A percentile compares a stretch with the other conserved stretches of the same genome.
phyloP scores from a whole-genome alignment of 2,113 vertebrate genomes.

The Pycnonotus jocosus region DNA sequence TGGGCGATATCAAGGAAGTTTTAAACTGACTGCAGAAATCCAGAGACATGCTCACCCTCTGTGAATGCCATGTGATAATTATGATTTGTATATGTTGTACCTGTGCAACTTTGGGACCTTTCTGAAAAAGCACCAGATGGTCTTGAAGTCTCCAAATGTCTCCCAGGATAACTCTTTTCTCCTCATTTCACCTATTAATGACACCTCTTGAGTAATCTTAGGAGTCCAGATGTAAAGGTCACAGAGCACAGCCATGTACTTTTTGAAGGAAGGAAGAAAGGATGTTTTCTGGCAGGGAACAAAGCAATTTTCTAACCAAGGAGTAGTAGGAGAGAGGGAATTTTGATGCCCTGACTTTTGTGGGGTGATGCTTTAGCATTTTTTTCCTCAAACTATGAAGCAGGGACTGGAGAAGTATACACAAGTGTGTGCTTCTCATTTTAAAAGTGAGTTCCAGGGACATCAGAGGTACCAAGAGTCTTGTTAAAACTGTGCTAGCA shows the following conservation, averaged over 20 bases:
- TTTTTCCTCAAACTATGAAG: background rate
- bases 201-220: background rate
- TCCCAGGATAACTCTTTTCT: background rate
- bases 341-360: background rate
- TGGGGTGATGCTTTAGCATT: background rate
- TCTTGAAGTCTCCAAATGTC: background rate
- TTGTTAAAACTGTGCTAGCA: background rate
- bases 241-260: background rate
- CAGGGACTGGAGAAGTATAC: background rate
- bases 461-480: background rate
- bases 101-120: background rate
- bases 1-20: background rate
- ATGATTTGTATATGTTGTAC: background rate
- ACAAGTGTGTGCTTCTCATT: background rate
- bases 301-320: background rate
- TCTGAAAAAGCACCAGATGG: constrained; percentile 3
- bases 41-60: background rate
- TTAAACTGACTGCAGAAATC: background rate
- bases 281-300: background rate
- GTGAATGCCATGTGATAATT: background rate
- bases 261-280: background rate
- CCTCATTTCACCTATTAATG: background rate
- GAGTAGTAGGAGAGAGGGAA: background rate
- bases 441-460: background rate
- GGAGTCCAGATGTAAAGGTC: background rate